Evolutionary conservation across 2,888 invertebrate species (phyloP).

Genomic region (Chrysolina oricalcia): DNA sequence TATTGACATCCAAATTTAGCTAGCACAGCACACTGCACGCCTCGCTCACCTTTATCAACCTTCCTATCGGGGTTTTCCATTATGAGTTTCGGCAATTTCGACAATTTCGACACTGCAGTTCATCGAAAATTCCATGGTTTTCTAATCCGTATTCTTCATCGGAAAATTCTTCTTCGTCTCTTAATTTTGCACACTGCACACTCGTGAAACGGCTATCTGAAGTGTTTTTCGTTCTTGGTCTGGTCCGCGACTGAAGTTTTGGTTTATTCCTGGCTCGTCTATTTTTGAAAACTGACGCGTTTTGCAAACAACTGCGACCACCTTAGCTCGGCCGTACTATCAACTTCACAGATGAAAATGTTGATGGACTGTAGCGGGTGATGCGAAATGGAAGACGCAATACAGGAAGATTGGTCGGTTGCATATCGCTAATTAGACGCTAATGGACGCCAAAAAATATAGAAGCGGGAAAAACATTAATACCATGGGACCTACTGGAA

Average conservation of each 20-base stretch:
- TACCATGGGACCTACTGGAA: too few species aligned
- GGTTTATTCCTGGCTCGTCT: constrained; percentile 63
- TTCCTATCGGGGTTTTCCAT: constrained; percentile 53
- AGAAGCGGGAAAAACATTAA: too few species aligned
- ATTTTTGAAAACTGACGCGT: constrained; percentile 67
- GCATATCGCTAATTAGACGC: too few species aligned
- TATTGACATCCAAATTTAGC: constrained; percentile 1
- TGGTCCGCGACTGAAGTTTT: constrained; percentile 63
- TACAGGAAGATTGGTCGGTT: too few species aligned
- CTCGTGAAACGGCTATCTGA: constrained; percentile 64
- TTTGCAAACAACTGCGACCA: constrained; percentile 62
- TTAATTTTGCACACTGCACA: constrained; percentile 55
- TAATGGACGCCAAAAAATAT: too few species aligned
- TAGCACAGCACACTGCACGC: not conserved
- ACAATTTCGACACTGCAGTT: constrained; percentile 15
- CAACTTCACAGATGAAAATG: not conserved
- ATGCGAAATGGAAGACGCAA: not conserved
- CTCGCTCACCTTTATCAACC: constrained; percentile 51
- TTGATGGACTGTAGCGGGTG: not conserved
- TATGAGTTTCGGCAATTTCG: constrained; percentile 25
- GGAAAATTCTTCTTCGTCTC: constrained; percentile 29
- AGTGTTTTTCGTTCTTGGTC: constrained; percentile 63
- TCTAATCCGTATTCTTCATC: constrained; percentile 34
- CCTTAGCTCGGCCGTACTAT: constrained; percentile 22
- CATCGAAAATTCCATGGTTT: constrained; percentile 43